A percentile compares a stretch with the other conserved stretches of the same genome.
Evolutionary conservation across 1,140 invertebrate species (phyloP).

Genomic region (Hylyphantes graminicola): DNA sequence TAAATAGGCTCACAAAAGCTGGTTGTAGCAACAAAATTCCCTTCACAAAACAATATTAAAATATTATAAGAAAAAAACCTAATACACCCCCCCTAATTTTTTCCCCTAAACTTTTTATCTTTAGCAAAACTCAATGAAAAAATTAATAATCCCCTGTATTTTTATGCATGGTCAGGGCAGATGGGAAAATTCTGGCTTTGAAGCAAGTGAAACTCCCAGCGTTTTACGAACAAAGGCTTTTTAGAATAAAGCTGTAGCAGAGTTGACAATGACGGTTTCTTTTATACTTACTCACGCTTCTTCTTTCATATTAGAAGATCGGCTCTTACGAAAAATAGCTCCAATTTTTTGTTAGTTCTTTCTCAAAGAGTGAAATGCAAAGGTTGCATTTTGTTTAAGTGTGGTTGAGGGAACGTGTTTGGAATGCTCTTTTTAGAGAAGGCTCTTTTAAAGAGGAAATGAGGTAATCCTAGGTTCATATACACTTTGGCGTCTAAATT

Average conservation of each 20-base stretch:
- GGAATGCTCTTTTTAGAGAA: slow-evolving; percentile 40
- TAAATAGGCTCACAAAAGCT: too few relatives aligned
- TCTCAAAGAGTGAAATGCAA: not conserved
- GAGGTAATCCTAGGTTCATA: not conserved
- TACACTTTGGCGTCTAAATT: too few relatives aligned
- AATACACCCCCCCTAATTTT: not conserved
- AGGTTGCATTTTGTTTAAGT: slow-evolving; percentile 35
- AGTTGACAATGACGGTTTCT: slow-evolving; percentile 58
- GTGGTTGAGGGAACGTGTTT: slow-evolving; percentile 53
- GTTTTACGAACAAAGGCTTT: slow-evolving; percentile 54
- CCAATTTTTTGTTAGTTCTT: slow-evolving; percentile 24
- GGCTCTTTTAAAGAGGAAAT: not conserved
- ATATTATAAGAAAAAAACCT: too few relatives aligned
- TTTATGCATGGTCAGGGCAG: slow-evolving; percentile 42
- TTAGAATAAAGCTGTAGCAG: slow-evolving; percentile 50
- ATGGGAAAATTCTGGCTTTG: not conserved
- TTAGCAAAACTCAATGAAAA: slow-evolving; percentile 24
- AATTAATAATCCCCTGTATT: slow-evolving; percentile 47
- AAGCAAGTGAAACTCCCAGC: not conserved
- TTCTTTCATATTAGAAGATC: slow-evolving; percentile 56
- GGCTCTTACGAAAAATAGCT: slow-evolving; percentile 45
- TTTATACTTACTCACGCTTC: slow-evolving; percentile 56
- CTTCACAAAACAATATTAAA: too few relatives aligned
- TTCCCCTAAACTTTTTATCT: slow-evolving; percentile 6
- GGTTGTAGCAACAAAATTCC: too few relatives aligned